Conservation (phyloP, 1,140 invertebrate genomes). For the Dysdera silvatica region DNA sequence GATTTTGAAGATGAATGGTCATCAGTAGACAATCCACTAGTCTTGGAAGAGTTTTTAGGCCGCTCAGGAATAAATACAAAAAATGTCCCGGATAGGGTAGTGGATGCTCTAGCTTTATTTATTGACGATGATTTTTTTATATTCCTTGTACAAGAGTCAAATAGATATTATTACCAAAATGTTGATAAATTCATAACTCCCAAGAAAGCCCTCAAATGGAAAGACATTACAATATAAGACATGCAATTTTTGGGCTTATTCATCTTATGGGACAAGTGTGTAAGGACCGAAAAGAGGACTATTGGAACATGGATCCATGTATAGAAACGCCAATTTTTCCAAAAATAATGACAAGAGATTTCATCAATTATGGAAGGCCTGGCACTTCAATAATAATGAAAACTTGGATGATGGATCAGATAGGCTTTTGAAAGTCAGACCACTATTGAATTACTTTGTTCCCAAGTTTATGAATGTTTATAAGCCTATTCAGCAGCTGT, state of each 20-base stretch:
- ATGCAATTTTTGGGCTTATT: too few relatives aligned
- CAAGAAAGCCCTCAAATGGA: too few relatives aligned
- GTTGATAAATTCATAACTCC: too few relatives aligned
- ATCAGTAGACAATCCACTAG: neutral
- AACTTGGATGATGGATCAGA: neutral
- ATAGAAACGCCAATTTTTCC: neutral
- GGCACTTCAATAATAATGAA: constrained; percentile 1
- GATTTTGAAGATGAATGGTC: constrained; percentile 1
- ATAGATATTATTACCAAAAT: neutral
- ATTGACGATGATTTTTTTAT: neutral
- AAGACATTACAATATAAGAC: too few relatives aligned
- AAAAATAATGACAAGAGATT: neutral
- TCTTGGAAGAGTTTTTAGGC: neutral
- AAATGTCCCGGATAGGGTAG: neutral
- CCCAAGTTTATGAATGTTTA: too few relatives aligned
- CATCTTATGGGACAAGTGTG: too few relatives aligned
- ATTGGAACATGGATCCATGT: neutral
- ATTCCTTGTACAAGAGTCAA: neutral
- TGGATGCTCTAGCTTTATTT: neutral
- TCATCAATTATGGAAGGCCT: neutral
- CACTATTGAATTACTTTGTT: too few relatives aligned
- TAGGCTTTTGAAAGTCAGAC: too few relatives aligned
- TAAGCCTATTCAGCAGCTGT: too few relatives aligned
- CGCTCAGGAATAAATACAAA: neutral
- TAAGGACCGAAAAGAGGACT: too few relatives aligned